A percentile compares a stretch with the other conserved stretches of the same genome.
Conservation (phyloP, 2,888 invertebrate genomes). For the Lasiommata megera region DNA sequence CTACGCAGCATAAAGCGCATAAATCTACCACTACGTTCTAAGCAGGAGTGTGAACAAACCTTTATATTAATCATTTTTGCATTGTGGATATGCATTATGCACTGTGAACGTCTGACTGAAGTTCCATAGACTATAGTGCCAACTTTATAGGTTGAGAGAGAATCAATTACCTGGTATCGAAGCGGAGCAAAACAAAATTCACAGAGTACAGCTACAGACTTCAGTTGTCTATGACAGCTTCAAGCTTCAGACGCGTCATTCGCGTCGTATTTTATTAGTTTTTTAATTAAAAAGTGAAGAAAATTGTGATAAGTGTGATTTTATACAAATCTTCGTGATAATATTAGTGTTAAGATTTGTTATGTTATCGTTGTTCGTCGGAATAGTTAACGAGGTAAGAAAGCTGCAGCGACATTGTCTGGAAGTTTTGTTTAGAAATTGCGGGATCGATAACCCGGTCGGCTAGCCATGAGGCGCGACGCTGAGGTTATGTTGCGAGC, state of each 20-base stretch:
- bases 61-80: too few relatives aligned
- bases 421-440: conserved; percentile 74
- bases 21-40: too few relatives aligned
- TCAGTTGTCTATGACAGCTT: conserved; percentile 48
- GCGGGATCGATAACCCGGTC: conserved; percentile 78
- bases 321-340: conserved; percentile 78
- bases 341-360: conserved; percentile 77
- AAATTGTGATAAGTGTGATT: conserved; percentile 80
- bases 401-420: conserved; percentile 45
- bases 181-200: conserved; percentile 23
- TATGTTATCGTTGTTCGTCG: conserved; percentile 73
- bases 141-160: background rate
- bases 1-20: too few relatives aligned
- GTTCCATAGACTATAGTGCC: conserved; percentile 4
- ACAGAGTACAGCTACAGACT: background rate
- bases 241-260: conserved; percentile 75
- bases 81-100: too few relatives aligned
- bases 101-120: background rate
- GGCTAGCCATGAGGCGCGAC: conserved; percentile 79
- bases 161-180: conserved; percentile 15
- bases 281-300: conserved; percentile 70
- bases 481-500: conserved; percentile 78
- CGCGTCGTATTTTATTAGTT: conserved; percentile 73
- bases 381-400: conserved; percentile 75
- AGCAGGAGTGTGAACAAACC: too few relatives aligned